Evolutionary conservation across 2,888 invertebrate species (phyloP).

Genomic region (Caenorhabditis sp.): DNA sequence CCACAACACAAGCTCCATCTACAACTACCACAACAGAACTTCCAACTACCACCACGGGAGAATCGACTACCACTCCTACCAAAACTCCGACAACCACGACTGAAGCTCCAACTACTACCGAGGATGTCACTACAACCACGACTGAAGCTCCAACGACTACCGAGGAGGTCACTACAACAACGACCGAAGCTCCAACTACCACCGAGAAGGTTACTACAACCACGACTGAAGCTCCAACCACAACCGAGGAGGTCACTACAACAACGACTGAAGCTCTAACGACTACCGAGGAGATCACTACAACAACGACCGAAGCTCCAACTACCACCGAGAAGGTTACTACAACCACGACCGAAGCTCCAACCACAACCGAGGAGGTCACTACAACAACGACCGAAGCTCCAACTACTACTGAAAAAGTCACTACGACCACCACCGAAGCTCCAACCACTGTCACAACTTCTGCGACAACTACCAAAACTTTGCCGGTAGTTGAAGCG

Average conservation of each 20-base stretch:
- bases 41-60: neutral
- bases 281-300: slow-evolving; percentile 2
- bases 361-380: neutral
- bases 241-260: slow-evolving; percentile 1
- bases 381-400: slow-evolving; percentile 1
- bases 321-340: slow-evolving; percentile 2
- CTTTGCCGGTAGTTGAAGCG: slow-evolving; percentile 10
- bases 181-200: slow-evolving; percentile 3
- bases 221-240: slow-evolving; percentile 8
- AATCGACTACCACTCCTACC: neutral
- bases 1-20: neutral
- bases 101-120: slow-evolving; percentile 1
- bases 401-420: slow-evolving; percentile 1
- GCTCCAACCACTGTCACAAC: slow-evolving; percentile 10
- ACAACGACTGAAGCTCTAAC: slow-evolving; percentile 6
- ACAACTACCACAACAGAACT: slow-evolving; percentile 1
- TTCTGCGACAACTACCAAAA: neutral
- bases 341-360: neutral
- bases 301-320: neutral
- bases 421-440: slow-evolving; percentile 6
- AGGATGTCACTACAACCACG: neutral
- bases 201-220: slow-evolving; percentile 2
- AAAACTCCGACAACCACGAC: neutral
- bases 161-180: neutral
- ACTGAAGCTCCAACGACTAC: neutral